A percentile compares a stretch with the other conserved stretches of the same genome.
phyloP scores from a whole-genome alignment of 2,888 invertebrate species.

The Strigamia crassipes region DNA sequence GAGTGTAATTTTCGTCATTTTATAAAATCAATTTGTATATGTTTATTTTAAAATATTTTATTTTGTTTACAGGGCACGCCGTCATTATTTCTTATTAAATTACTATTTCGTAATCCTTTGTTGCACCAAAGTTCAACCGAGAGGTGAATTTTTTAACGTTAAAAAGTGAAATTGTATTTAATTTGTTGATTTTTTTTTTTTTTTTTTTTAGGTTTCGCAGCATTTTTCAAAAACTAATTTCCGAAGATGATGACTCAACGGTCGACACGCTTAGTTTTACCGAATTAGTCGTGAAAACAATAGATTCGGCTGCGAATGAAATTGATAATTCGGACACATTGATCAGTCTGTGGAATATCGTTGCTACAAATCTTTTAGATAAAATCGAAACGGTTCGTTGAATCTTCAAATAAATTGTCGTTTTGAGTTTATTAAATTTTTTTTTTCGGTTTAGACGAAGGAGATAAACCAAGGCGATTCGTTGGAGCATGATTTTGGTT shows the following conservation, averaged over 20 bases:
- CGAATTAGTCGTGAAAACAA: neutral
- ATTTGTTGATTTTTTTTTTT: neutral
- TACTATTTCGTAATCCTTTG: neutral
- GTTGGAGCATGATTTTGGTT: constrained; percentile 48
- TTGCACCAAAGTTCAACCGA: neutral
- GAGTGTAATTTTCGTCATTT: constrained; percentile 11
- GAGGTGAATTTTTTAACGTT: constrained; percentile 33
- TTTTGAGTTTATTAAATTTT: neutral
- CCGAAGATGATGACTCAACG: neutral
- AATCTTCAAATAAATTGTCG: neutral
- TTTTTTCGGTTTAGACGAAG: constrained; percentile 41
- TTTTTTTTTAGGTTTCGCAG: constrained; percentile 9
- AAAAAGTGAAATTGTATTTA: neutral
- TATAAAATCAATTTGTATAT: neutral
- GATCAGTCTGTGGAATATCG: neutral
- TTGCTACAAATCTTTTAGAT: constrained; percentile 18
- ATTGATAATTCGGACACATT: constrained; percentile 11
- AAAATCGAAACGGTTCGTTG: constrained; percentile 2
- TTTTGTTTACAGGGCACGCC: constrained; percentile 25
- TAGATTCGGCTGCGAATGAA: neutral
- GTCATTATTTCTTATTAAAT: constrained; percentile 14
- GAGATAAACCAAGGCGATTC: constrained; percentile 49
- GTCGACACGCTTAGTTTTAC: constrained; percentile 18
- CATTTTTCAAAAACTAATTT: constrained; percentile 44
- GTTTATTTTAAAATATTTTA: neutral